Conservation (phyloP, 1,140 invertebrate species). For the Triops longicaudatus region DNA sequence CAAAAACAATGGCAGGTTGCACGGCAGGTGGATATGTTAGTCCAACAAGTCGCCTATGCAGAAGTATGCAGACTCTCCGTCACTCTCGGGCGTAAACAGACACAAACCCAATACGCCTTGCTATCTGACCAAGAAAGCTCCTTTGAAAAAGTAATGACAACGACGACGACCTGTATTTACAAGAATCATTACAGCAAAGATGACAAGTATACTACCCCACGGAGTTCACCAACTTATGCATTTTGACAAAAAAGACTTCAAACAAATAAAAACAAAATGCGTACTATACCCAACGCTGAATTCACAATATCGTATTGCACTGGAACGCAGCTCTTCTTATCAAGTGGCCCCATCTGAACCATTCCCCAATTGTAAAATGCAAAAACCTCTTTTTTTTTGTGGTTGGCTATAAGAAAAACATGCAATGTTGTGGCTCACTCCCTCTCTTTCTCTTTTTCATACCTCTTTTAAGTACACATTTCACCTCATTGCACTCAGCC, state of each 20-base stretch:
- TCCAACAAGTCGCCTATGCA: not conserved
- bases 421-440: not conserved
- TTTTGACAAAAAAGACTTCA: no score
- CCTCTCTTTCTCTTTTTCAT: not conserved
- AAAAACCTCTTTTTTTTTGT: not conserved
- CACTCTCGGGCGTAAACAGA: constrained; percentile 10
- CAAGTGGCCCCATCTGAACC: not conserved
- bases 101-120: not conserved
- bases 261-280: no score
- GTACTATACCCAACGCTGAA: no score
- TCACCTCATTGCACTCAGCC: not conserved
- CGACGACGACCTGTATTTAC: no score
- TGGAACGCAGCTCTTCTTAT: not conserved
- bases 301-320: not conserved
- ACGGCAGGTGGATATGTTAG: constrained; percentile 10
- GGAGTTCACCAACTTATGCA: no score
- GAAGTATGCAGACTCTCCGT: not conserved
- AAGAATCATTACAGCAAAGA: no score
- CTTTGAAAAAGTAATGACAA: no score
- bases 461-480: not conserved
- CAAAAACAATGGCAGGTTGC: constrained; percentile 11
- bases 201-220: no score
- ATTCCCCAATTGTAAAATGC: not conserved
- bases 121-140: no score
- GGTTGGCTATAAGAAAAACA: not conserved